A percentile compares a stretch with the other conserved stretches of the same genome.
phyloP scores from a whole-genome alignment of 2,888 invertebrate genomes.

The Girardia tigrina region DNA sequence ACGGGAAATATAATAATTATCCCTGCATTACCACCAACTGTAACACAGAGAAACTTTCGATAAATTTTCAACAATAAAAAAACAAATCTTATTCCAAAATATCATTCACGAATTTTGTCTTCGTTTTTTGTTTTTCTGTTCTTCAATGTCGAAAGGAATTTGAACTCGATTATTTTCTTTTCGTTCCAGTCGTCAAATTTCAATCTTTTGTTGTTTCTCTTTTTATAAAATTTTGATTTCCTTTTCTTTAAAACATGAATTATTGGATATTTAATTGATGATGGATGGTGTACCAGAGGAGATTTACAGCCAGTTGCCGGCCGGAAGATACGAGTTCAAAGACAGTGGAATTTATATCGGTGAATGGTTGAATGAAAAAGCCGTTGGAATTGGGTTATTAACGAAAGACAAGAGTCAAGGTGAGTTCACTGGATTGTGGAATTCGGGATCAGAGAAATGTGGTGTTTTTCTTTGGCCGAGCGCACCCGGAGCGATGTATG shows the following conservation, averaged over 20 bases:
- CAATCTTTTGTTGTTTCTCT: too few species aligned
- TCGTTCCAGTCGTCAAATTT: too few species aligned
- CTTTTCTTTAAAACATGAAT: too few species aligned
- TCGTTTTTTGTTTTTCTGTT: too few species aligned
- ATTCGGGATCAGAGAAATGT: constrained; percentile 32
- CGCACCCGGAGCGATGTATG: constrained; percentile 34
- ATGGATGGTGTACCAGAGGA: not conserved
- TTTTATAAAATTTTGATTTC: too few species aligned
- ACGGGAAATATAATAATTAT: not conserved
- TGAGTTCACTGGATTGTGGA: constrained; percentile 34
- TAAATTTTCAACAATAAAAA: not conserved
- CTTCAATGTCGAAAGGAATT: too few species aligned
- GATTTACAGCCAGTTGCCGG: constrained; percentile 8
- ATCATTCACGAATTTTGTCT: too few species aligned
- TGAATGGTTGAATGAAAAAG: constrained; percentile 35
- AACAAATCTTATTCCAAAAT: not conserved
- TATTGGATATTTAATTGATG: too few species aligned
- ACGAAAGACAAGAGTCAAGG: constrained; percentile 34
- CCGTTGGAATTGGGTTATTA: constrained; percentile 33
- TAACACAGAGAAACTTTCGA: not conserved
- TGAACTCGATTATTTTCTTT: too few species aligned
- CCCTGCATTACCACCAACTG: not conserved
- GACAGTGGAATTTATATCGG: constrained; percentile 36
- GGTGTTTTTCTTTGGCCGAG: constrained; percentile 33
- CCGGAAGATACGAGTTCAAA: constrained; percentile 35